phyloP scores from a whole-genome alignment of 2,113 vertebrate genomes.

The Malurus elegans region DNA sequence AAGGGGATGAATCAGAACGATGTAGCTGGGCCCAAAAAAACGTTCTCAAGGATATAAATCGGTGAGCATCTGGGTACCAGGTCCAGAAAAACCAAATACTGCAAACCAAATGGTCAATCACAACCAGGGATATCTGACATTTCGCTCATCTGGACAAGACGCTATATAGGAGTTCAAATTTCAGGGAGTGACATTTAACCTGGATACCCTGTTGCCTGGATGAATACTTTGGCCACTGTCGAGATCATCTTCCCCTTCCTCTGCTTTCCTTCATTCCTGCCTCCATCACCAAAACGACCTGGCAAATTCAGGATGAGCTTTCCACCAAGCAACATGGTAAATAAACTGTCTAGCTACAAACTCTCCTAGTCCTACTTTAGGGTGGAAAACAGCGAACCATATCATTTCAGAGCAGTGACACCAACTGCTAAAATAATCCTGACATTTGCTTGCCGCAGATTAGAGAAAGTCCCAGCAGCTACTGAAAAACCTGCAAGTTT shows the following conservation, averaged over 20 bases:
- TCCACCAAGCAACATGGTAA: not conserved
- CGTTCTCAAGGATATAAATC: not conserved
- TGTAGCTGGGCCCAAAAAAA: not conserved
- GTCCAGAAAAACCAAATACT: not conserved
- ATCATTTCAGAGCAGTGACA: not conserved
- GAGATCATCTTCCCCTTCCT: not conserved
- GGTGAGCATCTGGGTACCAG: not conserved
- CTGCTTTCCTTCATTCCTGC: not conserved
- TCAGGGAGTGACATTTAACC: not conserved
- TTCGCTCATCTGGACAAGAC: not conserved
- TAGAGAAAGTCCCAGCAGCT: not conserved
- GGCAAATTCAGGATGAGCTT: not conserved
- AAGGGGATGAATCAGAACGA: not conserved
- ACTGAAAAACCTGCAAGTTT: not conserved
- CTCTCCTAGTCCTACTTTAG: not conserved
- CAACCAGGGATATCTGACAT: not conserved
- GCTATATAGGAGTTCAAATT: not conserved
- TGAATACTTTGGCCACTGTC: not conserved
- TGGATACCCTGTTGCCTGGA: not conserved
- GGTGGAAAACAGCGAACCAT: fast-evolving
- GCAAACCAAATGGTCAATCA: not conserved
- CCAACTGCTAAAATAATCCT: conserved; percentile 29
- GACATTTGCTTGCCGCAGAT: conserved; percentile 24
- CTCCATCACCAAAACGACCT: not conserved
- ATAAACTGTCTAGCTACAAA: not conserved